Percentiles rank a stretch among this genome's conserved stretches.
Conservation (phyloP, 1,140 invertebrate species). For the Euwallacea similis region DNA sequence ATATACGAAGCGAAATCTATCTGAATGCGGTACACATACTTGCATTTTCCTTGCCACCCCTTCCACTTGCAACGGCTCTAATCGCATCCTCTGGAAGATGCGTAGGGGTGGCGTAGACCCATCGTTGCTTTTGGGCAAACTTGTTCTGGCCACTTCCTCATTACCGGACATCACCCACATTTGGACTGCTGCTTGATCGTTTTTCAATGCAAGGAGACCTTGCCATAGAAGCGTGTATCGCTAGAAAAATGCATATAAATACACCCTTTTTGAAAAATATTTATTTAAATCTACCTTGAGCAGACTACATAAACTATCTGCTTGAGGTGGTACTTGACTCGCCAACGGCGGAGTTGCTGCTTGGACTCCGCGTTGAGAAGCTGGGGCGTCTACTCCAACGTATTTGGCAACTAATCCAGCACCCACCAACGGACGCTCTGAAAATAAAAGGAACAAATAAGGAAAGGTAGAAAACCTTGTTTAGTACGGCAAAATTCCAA, state of each 20-base stretch:
- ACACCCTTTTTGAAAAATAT: no score
- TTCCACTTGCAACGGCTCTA: conserved; percentile 92
- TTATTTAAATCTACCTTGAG: conserved; percentile 60
- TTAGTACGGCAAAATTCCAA: no score
- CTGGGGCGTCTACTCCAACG: conserved; percentile 58
- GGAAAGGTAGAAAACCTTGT: no score
- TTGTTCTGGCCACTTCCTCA: conserved; percentile 78
- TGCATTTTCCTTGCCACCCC: conserved; percentile 95
- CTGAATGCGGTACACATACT: conserved; percentile 60
- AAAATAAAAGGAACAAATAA: not conserved
- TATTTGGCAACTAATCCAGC: conserved; percentile 54
- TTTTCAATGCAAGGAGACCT: conserved; percentile 91
- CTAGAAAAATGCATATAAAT: conserved; percentile 53
- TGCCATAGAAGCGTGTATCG: conserved; percentile 96
- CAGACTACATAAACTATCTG: conserved; percentile 76
- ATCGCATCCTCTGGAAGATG: conserved; percentile 94
- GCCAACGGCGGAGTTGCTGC: conserved; percentile 71
- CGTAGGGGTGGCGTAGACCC: conserved; percentile 80
- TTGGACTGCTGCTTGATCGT: conserved; percentile 93
- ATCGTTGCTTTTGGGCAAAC: conserved; percentile 78
- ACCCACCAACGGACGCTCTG: conserved; percentile 33
- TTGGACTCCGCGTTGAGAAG: conserved; percentile 60
- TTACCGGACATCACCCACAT: conserved; percentile 98
- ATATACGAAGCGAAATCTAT: not conserved
- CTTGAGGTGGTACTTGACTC: conserved; percentile 73